phyloP scores from a whole-genome alignment of 2,888 invertebrate genomes.

The Halictus ligatus region DNA sequence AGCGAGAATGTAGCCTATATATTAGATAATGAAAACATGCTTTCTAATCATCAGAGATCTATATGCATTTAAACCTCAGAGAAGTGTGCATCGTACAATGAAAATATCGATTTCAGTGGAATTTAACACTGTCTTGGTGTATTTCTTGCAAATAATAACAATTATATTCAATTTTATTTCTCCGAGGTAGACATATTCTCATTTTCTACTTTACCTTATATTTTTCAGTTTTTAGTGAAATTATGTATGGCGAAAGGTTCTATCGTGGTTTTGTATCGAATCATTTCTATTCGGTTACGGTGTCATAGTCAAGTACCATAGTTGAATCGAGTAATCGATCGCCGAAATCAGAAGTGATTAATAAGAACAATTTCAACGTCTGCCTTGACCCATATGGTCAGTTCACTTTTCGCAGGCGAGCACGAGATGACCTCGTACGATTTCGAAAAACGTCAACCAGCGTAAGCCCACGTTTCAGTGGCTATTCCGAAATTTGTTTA shows the following conservation, averaged over 20 bases:
- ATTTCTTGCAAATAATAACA: background rate
- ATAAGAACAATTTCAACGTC: background rate
- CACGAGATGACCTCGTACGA: conserved; percentile 6
- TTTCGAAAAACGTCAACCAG: conserved; percentile 33
- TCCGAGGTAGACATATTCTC: background rate
- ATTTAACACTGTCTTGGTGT: background rate
- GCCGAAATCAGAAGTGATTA: background rate
- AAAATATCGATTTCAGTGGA: background rate
- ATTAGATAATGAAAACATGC: background rate
- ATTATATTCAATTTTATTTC: background rate
- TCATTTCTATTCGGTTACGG: background rate
- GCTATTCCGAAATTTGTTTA: conserved; percentile 11
- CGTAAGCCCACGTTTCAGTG: background rate
- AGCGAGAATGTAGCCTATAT: background rate
- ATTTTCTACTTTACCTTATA: background rate
- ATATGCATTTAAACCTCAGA: background rate
- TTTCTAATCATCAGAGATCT: background rate
- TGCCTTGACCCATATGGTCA: conserved; percentile 28
- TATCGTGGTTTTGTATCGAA: background rate
- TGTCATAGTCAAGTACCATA: background rate
- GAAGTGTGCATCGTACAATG: background rate
- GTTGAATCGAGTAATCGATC: background rate
- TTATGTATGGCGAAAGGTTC: too few species aligned
- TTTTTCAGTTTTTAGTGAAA: too few species aligned
- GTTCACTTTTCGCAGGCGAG: background rate